A percentile compares a stretch with the other conserved stretches of the same genome.
Evolutionary conservation across 1,140 invertebrate genomes (phyloP).

Genomic region (Habropoda laboriosa): DNA sequence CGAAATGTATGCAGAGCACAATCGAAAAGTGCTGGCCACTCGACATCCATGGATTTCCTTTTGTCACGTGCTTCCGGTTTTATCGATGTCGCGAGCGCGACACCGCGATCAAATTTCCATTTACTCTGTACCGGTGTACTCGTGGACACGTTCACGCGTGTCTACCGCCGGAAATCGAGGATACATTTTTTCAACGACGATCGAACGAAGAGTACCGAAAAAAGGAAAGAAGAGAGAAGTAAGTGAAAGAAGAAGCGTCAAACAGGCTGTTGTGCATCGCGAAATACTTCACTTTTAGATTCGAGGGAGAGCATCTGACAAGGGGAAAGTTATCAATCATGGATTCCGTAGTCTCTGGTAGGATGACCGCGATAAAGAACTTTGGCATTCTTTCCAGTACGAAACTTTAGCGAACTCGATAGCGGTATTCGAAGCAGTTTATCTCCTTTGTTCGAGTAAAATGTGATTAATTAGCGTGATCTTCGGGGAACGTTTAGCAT

Average conservation of each 20-base stretch:
- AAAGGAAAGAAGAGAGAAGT: background rate
- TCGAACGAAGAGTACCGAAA: background rate
- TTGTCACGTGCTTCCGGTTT: background rate
- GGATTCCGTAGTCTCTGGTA: background rate
- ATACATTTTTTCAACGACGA: no score
- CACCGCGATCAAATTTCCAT: background rate
- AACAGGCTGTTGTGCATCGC: background rate
- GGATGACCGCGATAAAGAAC: conserved; percentile 5
- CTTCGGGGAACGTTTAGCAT: background rate
- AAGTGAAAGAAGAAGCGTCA: background rate
- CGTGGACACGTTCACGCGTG: background rate
- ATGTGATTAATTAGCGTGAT: conserved; percentile 1
- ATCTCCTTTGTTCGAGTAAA: background rate
- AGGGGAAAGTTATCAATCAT: background rate
- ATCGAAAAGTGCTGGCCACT: conserved; percentile 22
- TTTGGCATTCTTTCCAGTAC: background rate
- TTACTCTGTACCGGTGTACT: background rate
- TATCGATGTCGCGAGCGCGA: background rate
- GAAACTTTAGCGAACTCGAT: background rate
- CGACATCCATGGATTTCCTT: conserved; percentile 26
- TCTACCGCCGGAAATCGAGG: background rate
- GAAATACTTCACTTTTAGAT: background rate
- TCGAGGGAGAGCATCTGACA: background rate
- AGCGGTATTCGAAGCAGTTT: background rate
- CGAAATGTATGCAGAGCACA: conserved; percentile 23